Percentiles rank a stretch among this genome's conserved stretches.
phyloP scores from a whole-genome alignment of 2,113 vertebrate species.

The Cygnus buccinator region DNA sequence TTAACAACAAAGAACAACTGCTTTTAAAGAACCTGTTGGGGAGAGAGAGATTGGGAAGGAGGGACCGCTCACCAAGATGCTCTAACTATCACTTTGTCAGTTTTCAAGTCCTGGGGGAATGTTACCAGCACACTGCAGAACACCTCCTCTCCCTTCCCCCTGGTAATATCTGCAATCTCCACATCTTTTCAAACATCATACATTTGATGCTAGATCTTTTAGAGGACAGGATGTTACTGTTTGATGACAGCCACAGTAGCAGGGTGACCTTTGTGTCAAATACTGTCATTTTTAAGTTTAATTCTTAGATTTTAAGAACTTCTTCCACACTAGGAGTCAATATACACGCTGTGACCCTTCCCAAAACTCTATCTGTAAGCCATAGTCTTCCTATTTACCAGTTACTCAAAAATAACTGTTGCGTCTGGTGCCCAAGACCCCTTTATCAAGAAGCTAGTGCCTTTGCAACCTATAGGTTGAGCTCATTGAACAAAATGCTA shows the following conservation, averaged over 20 bases:
- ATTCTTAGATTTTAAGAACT: neutral
- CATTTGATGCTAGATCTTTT: neutral
- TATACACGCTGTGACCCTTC: neutral
- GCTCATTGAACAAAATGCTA: neutral
- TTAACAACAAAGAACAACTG: neutral
- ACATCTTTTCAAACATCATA: neutral
- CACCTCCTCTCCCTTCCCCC: neutral
- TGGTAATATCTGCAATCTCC: neutral
- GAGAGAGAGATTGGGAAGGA: no score
- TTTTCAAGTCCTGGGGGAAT: neutral
- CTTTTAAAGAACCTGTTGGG: neutral
- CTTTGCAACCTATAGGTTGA: neutral
- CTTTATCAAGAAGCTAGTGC: neutral
- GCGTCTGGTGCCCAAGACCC: neutral
- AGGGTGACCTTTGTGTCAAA: neutral
- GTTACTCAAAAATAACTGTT: neutral
- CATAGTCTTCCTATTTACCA: neutral
- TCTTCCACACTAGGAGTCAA: neutral
- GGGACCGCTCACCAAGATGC: neutral
- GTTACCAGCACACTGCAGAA: neutral
- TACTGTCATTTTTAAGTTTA: neutral
- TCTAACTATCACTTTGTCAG: neutral
- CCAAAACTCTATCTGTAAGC: neutral
- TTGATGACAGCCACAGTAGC: neutral
- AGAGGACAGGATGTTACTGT: neutral